Conservation (phyloP, 2,113 vertebrate genomes). For the Cinclus mexicanus region DNA sequence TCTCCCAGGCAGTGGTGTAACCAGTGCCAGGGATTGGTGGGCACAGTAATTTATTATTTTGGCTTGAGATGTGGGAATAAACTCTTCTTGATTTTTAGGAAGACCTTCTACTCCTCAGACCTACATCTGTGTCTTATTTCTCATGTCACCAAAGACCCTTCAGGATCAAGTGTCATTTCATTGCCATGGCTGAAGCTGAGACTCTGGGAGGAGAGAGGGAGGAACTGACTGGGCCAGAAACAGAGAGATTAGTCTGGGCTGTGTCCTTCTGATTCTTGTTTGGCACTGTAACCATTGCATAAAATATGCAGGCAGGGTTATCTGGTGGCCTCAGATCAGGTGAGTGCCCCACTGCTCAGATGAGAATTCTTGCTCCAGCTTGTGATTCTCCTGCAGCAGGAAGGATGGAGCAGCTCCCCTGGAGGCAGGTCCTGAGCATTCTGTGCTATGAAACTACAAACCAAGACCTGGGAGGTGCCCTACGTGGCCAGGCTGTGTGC, state of each 20-base stretch:
- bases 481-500: fast-evolving
- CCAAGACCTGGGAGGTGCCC: too few species aligned
- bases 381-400: neutral
- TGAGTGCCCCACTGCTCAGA: neutral
- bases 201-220: neutral
- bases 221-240: neutral
- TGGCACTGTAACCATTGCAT: neutral
- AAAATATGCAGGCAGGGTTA: neutral
- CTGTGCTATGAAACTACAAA: neutral
- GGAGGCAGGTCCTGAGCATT: neutral
- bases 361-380: neutral
- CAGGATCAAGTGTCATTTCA: neutral
- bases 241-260: neutral
- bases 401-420: neutral
- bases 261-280: neutral
- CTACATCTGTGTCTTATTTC: neutral
- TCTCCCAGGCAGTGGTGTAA: neutral
- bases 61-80: neutral
- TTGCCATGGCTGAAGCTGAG: neutral
- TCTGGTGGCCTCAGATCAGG: neutral
- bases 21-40: neutral
- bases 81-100: neutral
- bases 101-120: neutral
- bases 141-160: neutral
- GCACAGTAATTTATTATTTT: neutral